These are phyloP conservation scores for Sciurus vulgaris DNA, from an alignment of 2,797 vertebrate genomes.

Conservation along the genomic window DNA sequence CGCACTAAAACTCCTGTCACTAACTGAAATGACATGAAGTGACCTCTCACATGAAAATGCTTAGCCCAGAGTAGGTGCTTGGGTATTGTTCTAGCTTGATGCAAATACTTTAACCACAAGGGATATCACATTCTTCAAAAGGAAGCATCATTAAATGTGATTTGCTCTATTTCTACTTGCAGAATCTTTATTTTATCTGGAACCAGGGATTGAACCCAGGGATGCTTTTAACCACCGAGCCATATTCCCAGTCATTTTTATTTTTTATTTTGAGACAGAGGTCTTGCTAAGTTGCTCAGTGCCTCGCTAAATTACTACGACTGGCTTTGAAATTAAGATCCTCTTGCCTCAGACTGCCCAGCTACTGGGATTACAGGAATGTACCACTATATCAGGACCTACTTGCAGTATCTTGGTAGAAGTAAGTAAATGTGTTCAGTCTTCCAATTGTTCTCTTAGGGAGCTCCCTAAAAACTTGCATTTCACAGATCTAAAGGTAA, in stretches of 20 bases:
- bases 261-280: no score
- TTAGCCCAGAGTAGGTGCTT: not conserved
- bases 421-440: not conserved
- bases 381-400: no score
- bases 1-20: accelerated
- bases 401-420: not conserved
- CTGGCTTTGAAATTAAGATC: no score
- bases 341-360: no score
- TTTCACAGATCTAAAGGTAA: not conserved
- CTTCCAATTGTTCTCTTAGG: not conserved
- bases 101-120: not conserved
- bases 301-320: no score
- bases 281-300: no score
- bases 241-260: no score
- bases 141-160: not conserved
- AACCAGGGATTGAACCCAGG: no score
- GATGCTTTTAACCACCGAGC: no score
- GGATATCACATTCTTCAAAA: constrained; percentile 26
- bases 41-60: not conserved
- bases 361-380: no score
- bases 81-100: not conserved
- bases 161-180: not conserved
- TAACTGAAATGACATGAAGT: not conserved
- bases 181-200: not conserved
- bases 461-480: not conserved